Evolutionary conservation across 1,140 invertebrate species (phyloP).

Genomic region (Chironomus striatipennis): DNA sequence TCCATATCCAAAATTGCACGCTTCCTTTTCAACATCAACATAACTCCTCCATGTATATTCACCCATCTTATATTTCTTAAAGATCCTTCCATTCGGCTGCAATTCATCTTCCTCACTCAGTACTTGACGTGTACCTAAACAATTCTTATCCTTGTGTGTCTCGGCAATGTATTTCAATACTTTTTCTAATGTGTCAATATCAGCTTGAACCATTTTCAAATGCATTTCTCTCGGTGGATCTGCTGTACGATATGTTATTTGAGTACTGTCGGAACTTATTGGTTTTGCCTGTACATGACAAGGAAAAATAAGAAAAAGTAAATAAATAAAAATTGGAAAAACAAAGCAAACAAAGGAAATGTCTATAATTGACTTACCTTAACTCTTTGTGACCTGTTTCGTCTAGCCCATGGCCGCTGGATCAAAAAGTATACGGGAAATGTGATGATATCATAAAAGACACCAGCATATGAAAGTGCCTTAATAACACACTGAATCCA

Average conservation of each 20-base stretch:
- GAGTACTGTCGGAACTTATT: constrained; percentile 35
- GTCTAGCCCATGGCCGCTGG: constrained; percentile 79
- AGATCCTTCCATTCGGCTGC: constrained; percentile 87
- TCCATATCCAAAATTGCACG: constrained; percentile 59
- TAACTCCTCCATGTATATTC: constrained; percentile 89
- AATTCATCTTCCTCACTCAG: constrained; percentile 88
- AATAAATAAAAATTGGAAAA: constrained; percentile 21
- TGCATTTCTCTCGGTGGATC: constrained; percentile 58
- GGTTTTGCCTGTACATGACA: constrained; percentile 34
- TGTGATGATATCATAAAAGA: constrained; percentile 82
- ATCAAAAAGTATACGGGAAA: constrained; percentile 81
- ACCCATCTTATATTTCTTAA: constrained; percentile 95
- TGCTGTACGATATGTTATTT: constrained; percentile 64
- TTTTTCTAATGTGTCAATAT: constrained; percentile 79
- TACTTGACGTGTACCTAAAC: constrained; percentile 85
- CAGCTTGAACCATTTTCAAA: constrained; percentile 58
- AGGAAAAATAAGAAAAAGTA: constrained; percentile 24
- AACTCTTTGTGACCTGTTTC: constrained; percentile 59
- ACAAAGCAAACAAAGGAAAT: too few species aligned
- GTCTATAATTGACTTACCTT: constrained; percentile 51
- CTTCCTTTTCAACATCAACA: constrained; percentile 57
- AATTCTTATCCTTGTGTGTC: constrained; percentile 61
- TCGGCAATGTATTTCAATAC: constrained; percentile 70
- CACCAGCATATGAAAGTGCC: constrained; percentile 65
- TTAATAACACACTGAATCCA: constrained; percentile 65